Evolutionary conservation across 2,113 vertebrate species (phyloP), one percentile per base, ranked within the genome.

Genomic region (Periophthalmus modestus): DNA sequence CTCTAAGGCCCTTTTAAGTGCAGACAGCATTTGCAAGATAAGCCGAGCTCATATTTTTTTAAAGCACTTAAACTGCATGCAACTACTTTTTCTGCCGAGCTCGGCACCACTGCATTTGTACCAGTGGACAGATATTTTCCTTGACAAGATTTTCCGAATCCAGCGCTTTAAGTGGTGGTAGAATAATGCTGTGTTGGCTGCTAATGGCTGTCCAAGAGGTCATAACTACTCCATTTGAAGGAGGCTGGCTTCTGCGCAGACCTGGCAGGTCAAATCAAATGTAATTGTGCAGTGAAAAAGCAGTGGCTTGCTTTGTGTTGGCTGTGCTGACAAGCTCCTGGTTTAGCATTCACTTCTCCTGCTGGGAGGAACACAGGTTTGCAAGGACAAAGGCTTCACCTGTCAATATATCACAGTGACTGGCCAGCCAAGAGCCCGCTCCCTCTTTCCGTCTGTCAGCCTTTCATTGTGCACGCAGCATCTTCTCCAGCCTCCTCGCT

Each of bases 301-400:
- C 87, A 21, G 71, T 33, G 68, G 78, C 79, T 79, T 77, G 83
- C 86, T 90, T 91, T 89, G 91, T 85, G 82, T 85, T 86, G 85
- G 83, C 89, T 66, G 73, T 78, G 86, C 90, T 94, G 93, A 94
- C 94, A 93, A 91, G 82, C 88, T 87, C 87, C 90, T 82, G 91
- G 83, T 93, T 93, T 91, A 90, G 85, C 91, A 88, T 91, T 92
- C 89, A 84, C 77, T 91, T 87, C 91, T 92, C 93, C 93, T 93
- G 93, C 93, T 93, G 93, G 85, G 93, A 93, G 89, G 90, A 93
- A 91, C 92, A 91, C 85, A 85, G 87, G 73, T 90, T 91, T 87
- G 88, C 93, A 95, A 95, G 94, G 94, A 93, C 94, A 95, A 93
- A 92, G 91, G 87, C 92, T 93, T 93, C 93, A 94, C 92, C 93